Base-by-base conservation (phyloP, 2,797 vertebrate species). In the Melanogrammus aeglefinus region DNA sequence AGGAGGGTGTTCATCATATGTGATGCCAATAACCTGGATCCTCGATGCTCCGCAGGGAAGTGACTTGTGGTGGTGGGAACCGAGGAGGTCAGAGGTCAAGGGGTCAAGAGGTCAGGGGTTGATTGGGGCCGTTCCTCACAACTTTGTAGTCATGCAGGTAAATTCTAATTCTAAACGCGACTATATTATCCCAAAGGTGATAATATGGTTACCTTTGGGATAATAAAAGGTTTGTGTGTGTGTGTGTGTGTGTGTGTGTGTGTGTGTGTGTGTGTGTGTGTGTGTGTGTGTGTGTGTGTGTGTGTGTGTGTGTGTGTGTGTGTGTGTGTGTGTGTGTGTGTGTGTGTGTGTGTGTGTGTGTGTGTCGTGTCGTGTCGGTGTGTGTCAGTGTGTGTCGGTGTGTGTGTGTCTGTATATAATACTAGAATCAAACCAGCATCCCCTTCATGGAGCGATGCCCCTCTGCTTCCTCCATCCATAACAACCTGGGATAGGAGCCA, bases 401-500 rank as follows among this genome's bases (percentile, higher is more conserved):
- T 31, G 29, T 31, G 29, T 31, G 29, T 31, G 1, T 31, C 29
- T 31, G 29, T 31, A 2, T 31, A 31, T 31, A 31, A 31, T 31
- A 31, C n/a, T n/a, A n/a, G n/a, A n/a, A 31, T 31, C 29, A 31
- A 31, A 31, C 73, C 76, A 81, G 76, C 77, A 85, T 66, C 24
- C 63, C 63, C 24, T 66, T 66, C n/a, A 27, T 24, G 63, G 63
- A 66, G 63, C 1, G 51, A 21, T 66, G n/a, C 63, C n/a, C n/a
- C 63, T 81, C 78, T 77, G 72, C 81, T 82, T 81, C 85, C 75
- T 77, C 78, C 80, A 78, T 77, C 85, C 88, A 83, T 87, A 82
- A 86, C 77, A 76, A 2, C 75, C 39, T 81, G 77, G 79, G 84
- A 82, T 74, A 79, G 78, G 81, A 84, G 78, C 80, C 70, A 75